Evolutionary conservation across 1,140 invertebrate genomes (phyloP).

Genomic region (Brachionus rotundiformis): DNA sequence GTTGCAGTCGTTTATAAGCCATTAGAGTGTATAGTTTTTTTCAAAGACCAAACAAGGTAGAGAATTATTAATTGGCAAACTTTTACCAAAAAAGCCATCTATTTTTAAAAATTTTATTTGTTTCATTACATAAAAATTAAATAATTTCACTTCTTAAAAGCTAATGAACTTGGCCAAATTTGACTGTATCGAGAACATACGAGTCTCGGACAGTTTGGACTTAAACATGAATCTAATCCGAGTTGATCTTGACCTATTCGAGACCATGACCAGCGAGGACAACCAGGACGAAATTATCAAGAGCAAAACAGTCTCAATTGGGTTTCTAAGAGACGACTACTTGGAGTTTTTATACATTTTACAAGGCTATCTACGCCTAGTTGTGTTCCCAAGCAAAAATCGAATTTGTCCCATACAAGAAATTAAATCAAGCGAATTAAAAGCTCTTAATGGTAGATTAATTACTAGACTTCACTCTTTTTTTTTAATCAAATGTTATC

Average conservation of each 20-base stretch:
- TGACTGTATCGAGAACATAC: constrained; percentile 45
- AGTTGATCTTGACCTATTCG: constrained; percentile 42
- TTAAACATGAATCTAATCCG: constrained; percentile 21
- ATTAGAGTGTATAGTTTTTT: too few species aligned
- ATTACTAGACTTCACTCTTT: not conserved
- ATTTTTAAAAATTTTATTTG: too few species aligned
- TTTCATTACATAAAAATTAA: too few species aligned
- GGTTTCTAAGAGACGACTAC: constrained; percentile 38
- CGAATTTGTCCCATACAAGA: constrained; percentile 35
- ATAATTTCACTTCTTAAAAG: not conserved
- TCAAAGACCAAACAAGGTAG: too few species aligned
- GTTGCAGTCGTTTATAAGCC: too few species aligned
- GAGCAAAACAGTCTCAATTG: constrained; percentile 5
- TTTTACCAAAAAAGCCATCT: too few species aligned
- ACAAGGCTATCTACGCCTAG: constrained; percentile 27
- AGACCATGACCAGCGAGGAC: not conserved
- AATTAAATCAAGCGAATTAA: constrained; percentile 31
- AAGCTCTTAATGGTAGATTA: not conserved
- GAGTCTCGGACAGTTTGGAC: constrained; percentile 25
- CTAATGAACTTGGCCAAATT: constrained; percentile 22
- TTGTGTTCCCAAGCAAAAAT: constrained; percentile 14
- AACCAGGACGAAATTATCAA: constrained; percentile 11
- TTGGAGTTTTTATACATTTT: constrained; percentile 45
- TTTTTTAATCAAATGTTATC: not conserved
- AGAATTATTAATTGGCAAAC: too few species aligned